These are phyloP conservation scores for Poecilia velifera DNA, from an alignment of 2,797 vertebrate species.

Conservation along the genomic window DNA sequence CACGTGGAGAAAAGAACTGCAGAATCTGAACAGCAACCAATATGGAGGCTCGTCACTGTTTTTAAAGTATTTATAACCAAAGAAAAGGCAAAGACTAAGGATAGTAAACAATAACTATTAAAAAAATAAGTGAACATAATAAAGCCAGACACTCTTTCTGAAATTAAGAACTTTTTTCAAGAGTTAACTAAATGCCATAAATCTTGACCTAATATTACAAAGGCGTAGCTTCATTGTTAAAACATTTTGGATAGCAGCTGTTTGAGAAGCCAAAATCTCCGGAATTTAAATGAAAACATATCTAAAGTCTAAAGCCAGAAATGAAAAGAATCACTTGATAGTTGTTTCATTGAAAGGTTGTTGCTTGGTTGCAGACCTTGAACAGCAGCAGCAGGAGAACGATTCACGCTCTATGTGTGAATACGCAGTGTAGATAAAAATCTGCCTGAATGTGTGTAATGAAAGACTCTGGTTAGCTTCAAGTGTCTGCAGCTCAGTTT, in stretches of 20 bases:
- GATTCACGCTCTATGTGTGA: neutral
- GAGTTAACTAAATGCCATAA: neutral
- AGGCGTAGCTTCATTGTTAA: neutral
- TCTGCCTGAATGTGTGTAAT: neutral
- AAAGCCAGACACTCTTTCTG: neutral
- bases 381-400: neutral
- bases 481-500: neutral
- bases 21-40: neutral
- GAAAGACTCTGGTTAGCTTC: neutral
- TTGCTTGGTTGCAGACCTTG: conserved; percentile 19
- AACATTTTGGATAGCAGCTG: neutral
- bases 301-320: neutral
- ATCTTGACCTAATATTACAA: neutral
- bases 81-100: neutral
- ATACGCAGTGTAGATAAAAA: neutral
- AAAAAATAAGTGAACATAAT: neutral
- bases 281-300: no score
- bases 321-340: neutral
- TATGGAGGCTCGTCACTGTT: neutral
- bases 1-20: neutral
- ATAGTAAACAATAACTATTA: neutral
- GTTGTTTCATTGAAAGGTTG: conserved; percentile 7
- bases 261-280: neutral
- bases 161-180: neutral
- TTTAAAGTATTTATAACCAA: neutral